Percentiles rank a stretch among this genome's conserved stretches.
Evolutionary conservation across 2,888 invertebrate species (phyloP).

Genomic region (Diploptera punctata): DNA sequence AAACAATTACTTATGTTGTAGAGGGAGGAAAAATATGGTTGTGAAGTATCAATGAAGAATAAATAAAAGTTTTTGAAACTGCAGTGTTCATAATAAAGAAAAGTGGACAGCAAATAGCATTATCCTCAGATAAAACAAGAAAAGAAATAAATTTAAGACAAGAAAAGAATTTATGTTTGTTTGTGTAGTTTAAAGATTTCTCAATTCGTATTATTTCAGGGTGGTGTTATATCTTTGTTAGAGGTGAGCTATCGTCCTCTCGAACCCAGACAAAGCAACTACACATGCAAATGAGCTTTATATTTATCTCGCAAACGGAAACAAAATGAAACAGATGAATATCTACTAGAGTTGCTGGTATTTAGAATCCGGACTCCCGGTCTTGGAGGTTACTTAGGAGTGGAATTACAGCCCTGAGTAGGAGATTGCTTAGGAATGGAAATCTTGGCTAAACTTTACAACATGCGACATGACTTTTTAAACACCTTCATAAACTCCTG

Average conservation of each 20-base stretch:
- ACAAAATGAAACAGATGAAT: conserved; percentile 1
- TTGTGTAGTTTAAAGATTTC: background rate
- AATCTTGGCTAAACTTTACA: too few relatives aligned
- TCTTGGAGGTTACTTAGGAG: background rate
- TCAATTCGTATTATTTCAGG: background rate
- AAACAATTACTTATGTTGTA: too few relatives aligned
- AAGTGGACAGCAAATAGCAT: too few relatives aligned
- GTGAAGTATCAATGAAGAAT: too few relatives aligned
- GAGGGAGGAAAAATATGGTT: too few relatives aligned
- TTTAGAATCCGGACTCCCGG: conserved; percentile 1
- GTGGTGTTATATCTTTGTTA: background rate
- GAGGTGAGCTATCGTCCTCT: background rate
- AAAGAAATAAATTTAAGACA: background rate
- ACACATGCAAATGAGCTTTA: conserved; percentile 3
- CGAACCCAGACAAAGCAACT: background rate
- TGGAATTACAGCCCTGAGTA: too few relatives aligned
- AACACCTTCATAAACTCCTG: too few relatives aligned
- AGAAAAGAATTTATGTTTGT: background rate
- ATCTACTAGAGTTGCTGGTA: background rate
- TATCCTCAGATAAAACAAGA: too few relatives aligned
- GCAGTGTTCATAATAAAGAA: too few relatives aligned
- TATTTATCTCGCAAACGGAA: background rate
- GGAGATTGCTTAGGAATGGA: too few relatives aligned
- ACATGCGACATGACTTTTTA: too few relatives aligned
- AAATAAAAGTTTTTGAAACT: too few relatives aligned